A percentile compares a stretch with the other conserved stretches of the same genome.
Conservation (phyloP, 1,140 invertebrate species). For the Psilanteris sp. region DNA sequence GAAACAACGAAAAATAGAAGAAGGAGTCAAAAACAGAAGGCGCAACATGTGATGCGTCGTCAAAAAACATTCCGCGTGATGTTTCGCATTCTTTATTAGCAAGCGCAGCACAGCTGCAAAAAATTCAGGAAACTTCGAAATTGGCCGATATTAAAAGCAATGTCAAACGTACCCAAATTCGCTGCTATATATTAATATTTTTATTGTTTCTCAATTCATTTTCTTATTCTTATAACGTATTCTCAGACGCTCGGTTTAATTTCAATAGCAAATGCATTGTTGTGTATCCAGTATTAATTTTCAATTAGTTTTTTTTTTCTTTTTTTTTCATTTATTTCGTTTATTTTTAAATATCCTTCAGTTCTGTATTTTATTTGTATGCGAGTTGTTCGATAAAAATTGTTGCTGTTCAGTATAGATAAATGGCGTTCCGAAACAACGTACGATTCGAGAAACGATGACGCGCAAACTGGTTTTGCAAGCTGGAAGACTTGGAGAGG, state of each 20-base stretch:
- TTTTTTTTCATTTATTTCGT: background rate
- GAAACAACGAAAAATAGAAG: conserved; percentile 18
- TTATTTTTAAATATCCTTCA: background rate
- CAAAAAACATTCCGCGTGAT: conserved; percentile 37
- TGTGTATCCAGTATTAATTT: too few species aligned
- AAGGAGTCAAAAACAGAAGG: conserved; percentile 4
- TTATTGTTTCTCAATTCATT: too few species aligned
- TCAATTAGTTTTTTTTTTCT: too few species aligned
- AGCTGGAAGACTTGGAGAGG: conserved; percentile 31
- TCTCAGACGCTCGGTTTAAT: too few species aligned
- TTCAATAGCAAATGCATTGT: too few species aligned
- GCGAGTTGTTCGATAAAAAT: conserved; percentile 13
- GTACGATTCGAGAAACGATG: conserved; percentile 17
- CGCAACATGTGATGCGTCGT: conserved; percentile 38
- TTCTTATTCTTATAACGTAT: too few species aligned
- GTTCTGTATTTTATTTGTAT: background rate
- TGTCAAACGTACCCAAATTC: too few species aligned
- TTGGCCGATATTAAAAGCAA: too few species aligned
- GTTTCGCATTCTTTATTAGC: conserved; percentile 53
- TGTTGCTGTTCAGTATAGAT: conserved; percentile 4
- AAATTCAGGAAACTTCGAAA: background rate
- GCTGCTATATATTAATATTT: too few species aligned
- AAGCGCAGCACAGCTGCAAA: background rate
- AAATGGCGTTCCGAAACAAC: conserved; percentile 16
- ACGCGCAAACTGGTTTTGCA: conserved; percentile 57